Evolutionary conservation across 2,888 invertebrate species (phyloP).

Genomic region (Slavum lentiscoides): DNA sequence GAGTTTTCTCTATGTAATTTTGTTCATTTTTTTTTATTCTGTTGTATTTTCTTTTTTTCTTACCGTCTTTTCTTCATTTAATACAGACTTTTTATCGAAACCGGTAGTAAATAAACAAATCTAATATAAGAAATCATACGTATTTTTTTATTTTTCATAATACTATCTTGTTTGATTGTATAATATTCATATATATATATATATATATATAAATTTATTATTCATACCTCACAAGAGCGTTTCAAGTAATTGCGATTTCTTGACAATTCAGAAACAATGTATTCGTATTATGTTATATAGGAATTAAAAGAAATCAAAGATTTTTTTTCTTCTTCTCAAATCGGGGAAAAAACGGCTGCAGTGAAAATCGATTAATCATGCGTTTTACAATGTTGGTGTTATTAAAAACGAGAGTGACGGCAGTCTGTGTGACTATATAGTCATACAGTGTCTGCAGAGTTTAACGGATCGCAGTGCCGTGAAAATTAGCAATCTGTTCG

Average conservation of each 20-base stretch:
- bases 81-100: too few relatives aligned
- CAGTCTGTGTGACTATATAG: background rate
- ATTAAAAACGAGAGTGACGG: constrained; percentile 34
- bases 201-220: background rate
- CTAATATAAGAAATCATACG: too few relatives aligned
- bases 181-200: background rate
- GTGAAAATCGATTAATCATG: constrained; percentile 42
- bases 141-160: too few relatives aligned
- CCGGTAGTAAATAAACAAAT: background rate
- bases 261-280: background rate
- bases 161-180: too few relatives aligned
- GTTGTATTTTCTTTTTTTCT: too few relatives aligned
- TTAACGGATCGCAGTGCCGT: constrained; percentile 8
- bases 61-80: too few relatives aligned
- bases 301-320: constrained; percentile 31
- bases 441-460: background rate
- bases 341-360: background rate
- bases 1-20: too few relatives aligned
- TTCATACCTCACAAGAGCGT: background rate
- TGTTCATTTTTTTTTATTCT: too few relatives aligned
- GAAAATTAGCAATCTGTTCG: background rate
- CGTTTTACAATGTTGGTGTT: constrained; percentile 31
- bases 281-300: background rate
- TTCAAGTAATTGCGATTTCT: constrained; percentile 16
- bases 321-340: background rate